Conservation (phyloP, 2,888 invertebrate species). For the Neuroscelio doddi region DNA sequence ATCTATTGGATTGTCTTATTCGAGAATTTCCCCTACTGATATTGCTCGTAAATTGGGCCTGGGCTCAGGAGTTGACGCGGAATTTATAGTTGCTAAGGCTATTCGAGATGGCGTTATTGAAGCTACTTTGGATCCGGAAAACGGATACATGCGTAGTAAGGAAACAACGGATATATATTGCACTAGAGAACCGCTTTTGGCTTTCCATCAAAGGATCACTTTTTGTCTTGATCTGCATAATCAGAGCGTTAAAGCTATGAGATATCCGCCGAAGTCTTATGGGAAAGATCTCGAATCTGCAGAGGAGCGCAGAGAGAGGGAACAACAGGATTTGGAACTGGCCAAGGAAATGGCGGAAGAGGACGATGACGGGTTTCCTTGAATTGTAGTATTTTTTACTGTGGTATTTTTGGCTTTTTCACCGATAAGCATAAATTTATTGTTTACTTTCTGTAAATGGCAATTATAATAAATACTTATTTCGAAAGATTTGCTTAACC, state of each 20-base stretch:
- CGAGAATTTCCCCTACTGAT: slow-evolving; percentile 94
- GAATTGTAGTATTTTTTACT: slow-evolving; percentile 50
- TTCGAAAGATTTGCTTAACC: neutral
- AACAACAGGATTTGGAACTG: slow-evolving; percentile 97
- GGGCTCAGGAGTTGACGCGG: slow-evolving; percentile 97
- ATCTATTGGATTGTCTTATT: slow-evolving; percentile 96
- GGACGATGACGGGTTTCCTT: slow-evolving; percentile 92
- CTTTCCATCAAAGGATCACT: slow-evolving; percentile 96
- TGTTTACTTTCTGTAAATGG: neutral
- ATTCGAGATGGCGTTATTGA: slow-evolving; percentile 99
- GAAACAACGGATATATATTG: slow-evolving; percentile 98
- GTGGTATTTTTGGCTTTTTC: neutral
- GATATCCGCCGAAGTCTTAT: slow-evolving; percentile 99
- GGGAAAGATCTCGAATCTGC: slow-evolving; percentile 98
- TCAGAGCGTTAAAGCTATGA: slow-evolving; percentile 99
- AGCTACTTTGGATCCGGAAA: slow-evolving; percentile 95
- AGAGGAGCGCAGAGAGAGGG: slow-evolving; percentile 94
- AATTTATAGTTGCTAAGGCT: slow-evolving; percentile 98
- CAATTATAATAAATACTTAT: neutral
- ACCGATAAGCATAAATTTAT: neutral
- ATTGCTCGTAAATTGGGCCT: slow-evolving; percentile 95
- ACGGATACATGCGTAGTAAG: slow-evolving; percentile 97
- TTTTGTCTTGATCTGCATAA: slow-evolving; percentile 99
- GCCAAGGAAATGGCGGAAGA: slow-evolving; percentile 99
- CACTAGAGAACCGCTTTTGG: slow-evolving; percentile 95